These are phyloP conservation scores for Lycocorax pyrrhopterus DNA, from an alignment of 2,113 vertebrate genomes.

Conservation along the genomic window DNA sequence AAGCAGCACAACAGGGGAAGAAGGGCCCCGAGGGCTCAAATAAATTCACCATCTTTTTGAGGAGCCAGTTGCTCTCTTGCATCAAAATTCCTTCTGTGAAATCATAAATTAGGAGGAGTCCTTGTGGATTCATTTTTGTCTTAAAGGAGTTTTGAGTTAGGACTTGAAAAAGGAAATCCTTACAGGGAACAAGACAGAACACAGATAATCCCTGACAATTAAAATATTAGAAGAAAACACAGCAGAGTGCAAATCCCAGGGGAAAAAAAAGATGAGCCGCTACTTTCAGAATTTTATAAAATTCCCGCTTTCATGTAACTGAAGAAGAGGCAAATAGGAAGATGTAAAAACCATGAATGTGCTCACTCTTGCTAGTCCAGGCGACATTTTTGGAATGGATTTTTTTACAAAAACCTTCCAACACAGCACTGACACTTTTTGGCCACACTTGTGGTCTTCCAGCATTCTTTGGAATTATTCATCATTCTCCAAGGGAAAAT, in stretches of 20 bases:
- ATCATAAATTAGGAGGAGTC: background rate
- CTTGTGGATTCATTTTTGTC: background rate
- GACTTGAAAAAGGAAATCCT: background rate
- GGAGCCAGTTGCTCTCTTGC: background rate
- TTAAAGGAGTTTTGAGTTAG: background rate
- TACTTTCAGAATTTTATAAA: background rate
- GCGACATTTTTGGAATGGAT: background rate
- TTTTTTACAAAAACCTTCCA: background rate
- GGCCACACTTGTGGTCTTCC: background rate
- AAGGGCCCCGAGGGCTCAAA: background rate
- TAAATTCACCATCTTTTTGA: background rate
- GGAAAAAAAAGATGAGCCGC: too few relatives aligned
- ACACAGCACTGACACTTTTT: background rate
- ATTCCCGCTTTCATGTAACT: background rate
- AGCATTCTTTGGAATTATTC: background rate
- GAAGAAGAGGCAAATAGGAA: background rate
- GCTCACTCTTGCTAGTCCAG: background rate
- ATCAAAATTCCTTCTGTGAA: background rate
- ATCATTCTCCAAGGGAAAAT: background rate
- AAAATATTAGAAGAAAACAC: background rate
- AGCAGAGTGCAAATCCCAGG: background rate
- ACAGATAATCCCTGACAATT: background rate
- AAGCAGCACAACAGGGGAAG: background rate
- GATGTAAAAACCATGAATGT: background rate
- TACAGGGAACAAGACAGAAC: background rate